A percentile compares a stretch with the other conserved stretches of the same genome.
phyloP scores from a whole-genome alignment of 2,797 vertebrate species.

The Leuciscus waleckii region DNA sequence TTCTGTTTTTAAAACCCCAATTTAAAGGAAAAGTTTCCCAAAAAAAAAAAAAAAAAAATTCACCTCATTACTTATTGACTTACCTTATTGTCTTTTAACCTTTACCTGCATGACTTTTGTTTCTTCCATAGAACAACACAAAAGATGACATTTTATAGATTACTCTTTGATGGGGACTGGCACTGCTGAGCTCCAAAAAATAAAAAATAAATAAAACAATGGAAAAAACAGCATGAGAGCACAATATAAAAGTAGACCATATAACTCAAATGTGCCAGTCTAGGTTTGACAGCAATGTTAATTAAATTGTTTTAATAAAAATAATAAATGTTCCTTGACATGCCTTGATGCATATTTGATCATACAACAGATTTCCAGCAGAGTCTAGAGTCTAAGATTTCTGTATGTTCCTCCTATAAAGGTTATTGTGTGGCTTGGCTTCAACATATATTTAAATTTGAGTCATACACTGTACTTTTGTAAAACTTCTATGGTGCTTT shows the following conservation, averaged over 20 bases:
- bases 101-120: neutral
- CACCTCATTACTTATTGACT: neutral
- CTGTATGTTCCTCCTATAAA: neutral
- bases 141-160: neutral
- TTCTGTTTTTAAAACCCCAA: too few relatives aligned
- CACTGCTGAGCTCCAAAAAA: neutral
- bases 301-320: too few relatives aligned
- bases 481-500: neutral
- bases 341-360: neutral
- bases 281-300: neutral
- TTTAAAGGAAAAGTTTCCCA: neutral
- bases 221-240: too few relatives aligned
- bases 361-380: neutral
- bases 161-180: neutral
- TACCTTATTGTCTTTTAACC: neutral
- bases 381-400: neutral
- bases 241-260: neutral
- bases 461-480: neutral
- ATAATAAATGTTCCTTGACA: neutral
- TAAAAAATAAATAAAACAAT: neutral
- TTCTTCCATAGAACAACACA: slow-evolving; percentile 1
- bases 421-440: neutral
- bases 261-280: neutral
- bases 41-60: neutral
- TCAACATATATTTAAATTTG: neutral